Base-by-base conservation (phyloP, 2,113 vertebrate species). In the Ceuthmochares aereus region DNA sequence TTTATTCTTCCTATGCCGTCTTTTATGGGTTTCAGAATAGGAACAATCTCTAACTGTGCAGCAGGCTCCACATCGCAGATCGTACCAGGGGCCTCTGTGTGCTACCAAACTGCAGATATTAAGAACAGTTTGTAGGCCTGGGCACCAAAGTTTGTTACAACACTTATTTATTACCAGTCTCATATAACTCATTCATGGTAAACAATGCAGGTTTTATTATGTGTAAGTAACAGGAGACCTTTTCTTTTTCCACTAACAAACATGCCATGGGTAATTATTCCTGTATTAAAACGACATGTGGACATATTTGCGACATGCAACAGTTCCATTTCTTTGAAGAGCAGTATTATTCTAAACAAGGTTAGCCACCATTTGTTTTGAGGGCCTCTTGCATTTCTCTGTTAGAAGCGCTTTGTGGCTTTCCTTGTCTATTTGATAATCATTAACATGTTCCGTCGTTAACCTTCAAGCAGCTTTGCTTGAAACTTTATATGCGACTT, bases 401-500 rank as follows among this genome's bases (percentile, higher is more conserved):
- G 64, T 95, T 93, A 15, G 69, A 86, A 89, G 87, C 30, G 1
- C 83, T 97, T 91, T 96, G 97, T 0, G 91, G 95, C 92, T 97
- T 97, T 83, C 92, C 96, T 87, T 87, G 88, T 97, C 95, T 96
- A 66, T 94, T 91, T 96, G 96, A 97, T 98, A 98, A 97, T 97
- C 97, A 95, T 96, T 96, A 97, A 97, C 97, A 97, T 97, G 95
- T 78, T 94, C 93, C 12, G 6, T 90, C 58, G 80, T 97, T 90
- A 94, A 96, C 96, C 96, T 97, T 95, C 92, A 91, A 96, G 95
- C 96, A 84, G 94, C 87, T 95, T 76, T 32, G 51, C 96, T 58
- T 95, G 95, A 97, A 97, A 97, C 91, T 90, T 96, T 96, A 95
- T 93, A 95, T 94, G 83, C 62, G 58, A 74, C 89, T 95, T 89